Evolutionary conservation across 2,888 invertebrate genomes (phyloP).

Genomic region (Ditylenchus weischeri): DNA sequence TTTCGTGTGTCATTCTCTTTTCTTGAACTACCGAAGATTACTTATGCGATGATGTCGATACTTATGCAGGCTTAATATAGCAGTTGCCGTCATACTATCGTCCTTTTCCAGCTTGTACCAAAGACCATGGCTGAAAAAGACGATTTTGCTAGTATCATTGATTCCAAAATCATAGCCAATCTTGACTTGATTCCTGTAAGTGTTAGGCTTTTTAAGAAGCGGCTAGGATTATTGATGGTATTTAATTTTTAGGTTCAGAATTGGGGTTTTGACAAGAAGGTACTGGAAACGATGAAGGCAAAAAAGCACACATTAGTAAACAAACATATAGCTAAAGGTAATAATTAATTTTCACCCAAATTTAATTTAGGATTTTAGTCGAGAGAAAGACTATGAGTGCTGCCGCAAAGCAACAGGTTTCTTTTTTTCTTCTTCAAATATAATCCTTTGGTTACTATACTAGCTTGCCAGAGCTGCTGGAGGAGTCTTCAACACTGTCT

Average conservation of each 20-base stretch:
- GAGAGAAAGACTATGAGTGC: not conserved
- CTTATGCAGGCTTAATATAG: too few relatives aligned
- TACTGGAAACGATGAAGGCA: slow-evolving; percentile 38
- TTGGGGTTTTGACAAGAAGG: slow-evolving; percentile 48
- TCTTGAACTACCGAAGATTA: too few relatives aligned
- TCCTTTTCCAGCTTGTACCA: not conserved
- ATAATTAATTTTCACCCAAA: not conserved
- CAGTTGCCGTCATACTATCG: too few relatives aligned
- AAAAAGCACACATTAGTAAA: slow-evolving; percentile 43
- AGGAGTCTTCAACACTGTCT: not conserved
- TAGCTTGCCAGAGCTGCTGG: not conserved
- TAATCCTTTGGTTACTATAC: not conserved
- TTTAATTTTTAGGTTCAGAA: slow-evolving; percentile 7
- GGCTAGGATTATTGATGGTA: not conserved
- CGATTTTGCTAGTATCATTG: not conserved
- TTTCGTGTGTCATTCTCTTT: too few relatives aligned
- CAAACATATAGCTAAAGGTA: slow-evolving; percentile 41
- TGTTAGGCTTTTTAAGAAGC: not conserved
- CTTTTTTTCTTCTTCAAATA: not conserved
- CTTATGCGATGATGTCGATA: too few relatives aligned
- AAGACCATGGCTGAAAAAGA: not conserved
- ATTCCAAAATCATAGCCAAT: slow-evolving; percentile 28
- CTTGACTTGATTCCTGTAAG: slow-evolving; percentile 39
- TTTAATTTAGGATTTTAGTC: not conserved
- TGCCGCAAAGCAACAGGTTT: not conserved